phyloP scores from a whole-genome alignment of 2,113 vertebrate species.

The Nettapus auritus region DNA sequence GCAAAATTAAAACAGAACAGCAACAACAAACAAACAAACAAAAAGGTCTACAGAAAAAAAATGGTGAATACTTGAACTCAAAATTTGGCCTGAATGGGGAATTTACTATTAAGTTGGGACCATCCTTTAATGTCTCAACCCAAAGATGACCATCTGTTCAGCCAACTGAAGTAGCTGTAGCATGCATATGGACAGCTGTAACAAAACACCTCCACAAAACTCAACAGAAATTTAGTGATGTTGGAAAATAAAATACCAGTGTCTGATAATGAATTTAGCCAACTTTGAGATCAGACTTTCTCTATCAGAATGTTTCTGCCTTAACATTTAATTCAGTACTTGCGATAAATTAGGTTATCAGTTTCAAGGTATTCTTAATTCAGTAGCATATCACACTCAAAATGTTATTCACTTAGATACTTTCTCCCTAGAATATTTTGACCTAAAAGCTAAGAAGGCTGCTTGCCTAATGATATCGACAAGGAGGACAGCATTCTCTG shows the following conservation, averaged over 20 bases:
- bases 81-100: background rate
- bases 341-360: background rate
- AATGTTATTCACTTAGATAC: background rate
- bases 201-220: background rate
- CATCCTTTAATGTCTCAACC: background rate
- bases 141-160: background rate
- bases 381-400: background rate
- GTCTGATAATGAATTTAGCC: background rate
- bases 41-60: background rate
- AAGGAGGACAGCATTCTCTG: background rate
- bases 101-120: background rate
- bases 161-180: background rate
- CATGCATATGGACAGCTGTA: background rate
- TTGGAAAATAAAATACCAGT: background rate
- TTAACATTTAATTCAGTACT: background rate
- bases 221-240: background rate
- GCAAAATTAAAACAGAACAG: too few relatives aligned
- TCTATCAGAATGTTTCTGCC: background rate
- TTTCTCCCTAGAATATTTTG: background rate
- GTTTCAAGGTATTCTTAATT: background rate
- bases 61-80: background rate
- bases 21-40: background rate
- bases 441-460: background rate
- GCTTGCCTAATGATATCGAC: background rate
- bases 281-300: background rate